These are phyloP conservation scores for Beris chalybata DNA, from an alignment of 2,888 invertebrate genomes.

Conservation along the genomic window DNA sequence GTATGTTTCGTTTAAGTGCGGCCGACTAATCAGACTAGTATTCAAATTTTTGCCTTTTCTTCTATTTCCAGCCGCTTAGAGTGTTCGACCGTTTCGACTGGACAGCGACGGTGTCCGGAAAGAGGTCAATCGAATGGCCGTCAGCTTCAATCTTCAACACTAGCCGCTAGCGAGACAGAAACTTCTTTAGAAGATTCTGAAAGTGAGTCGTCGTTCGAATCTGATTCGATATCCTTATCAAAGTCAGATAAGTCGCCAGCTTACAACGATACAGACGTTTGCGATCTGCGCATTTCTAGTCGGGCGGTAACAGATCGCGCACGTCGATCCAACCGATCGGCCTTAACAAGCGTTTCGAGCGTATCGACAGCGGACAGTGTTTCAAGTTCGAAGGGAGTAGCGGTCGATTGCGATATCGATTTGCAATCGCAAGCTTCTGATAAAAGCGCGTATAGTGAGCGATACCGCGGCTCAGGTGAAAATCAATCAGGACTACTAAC, in stretches of 20 bases:
- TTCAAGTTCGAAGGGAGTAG: slow-evolving; percentile 2
- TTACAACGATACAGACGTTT: slow-evolving; percentile 14
- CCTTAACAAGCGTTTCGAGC: too few relatives aligned
- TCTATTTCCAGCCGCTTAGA: slow-evolving; percentile 26
- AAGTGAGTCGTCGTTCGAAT: slow-evolving; percentile 10
- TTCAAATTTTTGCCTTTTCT: slow-evolving; percentile 23
- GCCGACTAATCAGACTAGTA: too few relatives aligned
- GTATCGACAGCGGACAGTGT: too few relatives aligned
- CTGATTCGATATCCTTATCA: slow-evolving; percentile 10
- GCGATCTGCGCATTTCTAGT: slow-evolving; percentile 5
- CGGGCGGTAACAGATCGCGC: slow-evolving; percentile 9
- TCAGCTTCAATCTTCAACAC: slow-evolving; percentile 2
- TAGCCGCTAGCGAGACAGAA: too few relatives aligned
- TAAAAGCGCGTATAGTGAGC: slow-evolving; percentile 21
- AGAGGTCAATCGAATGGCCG: slow-evolving; percentile 24
- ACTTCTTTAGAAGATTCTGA: neutral
- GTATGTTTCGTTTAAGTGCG: too few relatives aligned
- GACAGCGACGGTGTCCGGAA: slow-evolving; percentile 5
- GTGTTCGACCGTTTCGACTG: slow-evolving; percentile 7
- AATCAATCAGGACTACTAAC: neutral
- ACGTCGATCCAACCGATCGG: neutral
- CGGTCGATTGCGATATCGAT: neutral
- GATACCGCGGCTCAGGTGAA: neutral
- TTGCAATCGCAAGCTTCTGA: slow-evolving; percentile 15
- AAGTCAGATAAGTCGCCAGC: slow-evolving; percentile 22